Evolutionary conservation across 2,797 vertebrate species (phyloP).

Genomic region (Sebastolobus altivelis): DNA sequence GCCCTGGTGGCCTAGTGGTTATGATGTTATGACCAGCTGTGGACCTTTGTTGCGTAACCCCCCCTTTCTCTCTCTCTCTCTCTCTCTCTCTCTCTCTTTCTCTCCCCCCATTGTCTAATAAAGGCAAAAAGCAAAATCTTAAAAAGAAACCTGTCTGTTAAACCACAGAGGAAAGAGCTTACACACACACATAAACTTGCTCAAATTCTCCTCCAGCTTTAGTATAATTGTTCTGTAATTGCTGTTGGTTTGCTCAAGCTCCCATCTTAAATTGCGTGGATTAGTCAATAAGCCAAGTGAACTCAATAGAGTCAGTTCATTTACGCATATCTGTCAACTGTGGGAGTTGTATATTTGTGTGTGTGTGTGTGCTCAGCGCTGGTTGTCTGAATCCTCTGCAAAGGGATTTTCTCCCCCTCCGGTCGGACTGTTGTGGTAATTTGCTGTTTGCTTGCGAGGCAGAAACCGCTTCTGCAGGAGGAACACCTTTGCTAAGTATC

Average conservation of each 20-base stretch:
- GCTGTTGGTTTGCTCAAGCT: constrained; percentile 56
- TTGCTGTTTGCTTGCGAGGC: constrained; percentile 69
- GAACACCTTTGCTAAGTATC: constrained; percentile 65
- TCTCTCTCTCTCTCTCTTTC: not conserved
- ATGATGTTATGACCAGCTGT: not conserved
- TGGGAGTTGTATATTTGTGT: constrained; percentile 30
- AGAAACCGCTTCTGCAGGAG: constrained; percentile 51
- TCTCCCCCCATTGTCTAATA: not conserved
- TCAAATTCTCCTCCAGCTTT: constrained; percentile 10
- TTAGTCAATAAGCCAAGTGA: constrained; percentile 70
- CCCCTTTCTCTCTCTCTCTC: not conserved
- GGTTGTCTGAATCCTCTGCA: constrained; percentile 54
- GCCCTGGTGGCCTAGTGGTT: not conserved
- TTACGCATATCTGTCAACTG: constrained; percentile 53
- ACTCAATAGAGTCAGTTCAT: constrained; percentile 62
- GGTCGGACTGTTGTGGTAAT: constrained; percentile 61
- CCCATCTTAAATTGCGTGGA: constrained; percentile 58
- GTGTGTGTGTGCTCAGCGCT: constrained; percentile 6
- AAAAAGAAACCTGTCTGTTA: not conserved
- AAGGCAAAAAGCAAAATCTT: not conserved
- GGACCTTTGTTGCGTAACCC: not conserved
- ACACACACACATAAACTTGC: not conserved
- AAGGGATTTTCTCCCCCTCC: constrained; percentile 52
- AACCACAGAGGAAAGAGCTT: constrained; percentile 10
- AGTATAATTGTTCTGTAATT: constrained; percentile 45